A percentile compares a stretch with the other conserved stretches of the same genome.
Evolutionary conservation across 2,888 invertebrate genomes (phyloP).

Genomic region (Megalurothrips usitatus): DNA sequence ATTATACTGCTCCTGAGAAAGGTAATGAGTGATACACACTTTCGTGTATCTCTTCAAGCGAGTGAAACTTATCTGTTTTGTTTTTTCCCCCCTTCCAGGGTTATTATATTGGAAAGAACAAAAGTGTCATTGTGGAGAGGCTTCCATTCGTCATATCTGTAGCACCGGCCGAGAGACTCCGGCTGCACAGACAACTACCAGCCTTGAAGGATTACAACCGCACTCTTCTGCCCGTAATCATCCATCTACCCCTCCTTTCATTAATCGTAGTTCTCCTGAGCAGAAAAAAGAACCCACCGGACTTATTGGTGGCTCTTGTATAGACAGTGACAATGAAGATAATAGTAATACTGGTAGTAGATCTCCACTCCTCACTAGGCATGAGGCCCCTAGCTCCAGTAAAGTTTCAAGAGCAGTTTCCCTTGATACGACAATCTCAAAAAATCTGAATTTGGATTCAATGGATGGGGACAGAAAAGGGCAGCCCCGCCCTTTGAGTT

Average conservation of each 20-base stretch:
- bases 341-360: slow-evolving; percentile 59
- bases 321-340: slow-evolving; percentile 60
- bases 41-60: background rate
- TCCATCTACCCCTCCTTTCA: background rate
- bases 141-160: background rate
- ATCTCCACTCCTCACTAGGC: slow-evolving; percentile 61
- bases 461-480: background rate
- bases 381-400: slow-evolving; percentile 38
- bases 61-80: background rate
- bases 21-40: background rate
- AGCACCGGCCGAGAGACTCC: background rate
- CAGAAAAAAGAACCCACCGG: slow-evolving; percentile 31
- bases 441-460: background rate
- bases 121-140: slow-evolving; percentile 7
- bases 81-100: background rate
- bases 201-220: background rate
- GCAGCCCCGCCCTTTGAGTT: background rate
- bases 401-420: slow-evolving; percentile 14
- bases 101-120: slow-evolving; percentile 14
- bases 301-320: slow-evolving; percentile 43
- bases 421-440: background rate
- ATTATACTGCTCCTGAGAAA: slow-evolving; percentile 4
- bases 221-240: background rate
- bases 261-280: background rate
- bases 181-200: background rate